Conservation (phyloP, 2,797 vertebrate species). For the Australoheros facetus region DNA sequence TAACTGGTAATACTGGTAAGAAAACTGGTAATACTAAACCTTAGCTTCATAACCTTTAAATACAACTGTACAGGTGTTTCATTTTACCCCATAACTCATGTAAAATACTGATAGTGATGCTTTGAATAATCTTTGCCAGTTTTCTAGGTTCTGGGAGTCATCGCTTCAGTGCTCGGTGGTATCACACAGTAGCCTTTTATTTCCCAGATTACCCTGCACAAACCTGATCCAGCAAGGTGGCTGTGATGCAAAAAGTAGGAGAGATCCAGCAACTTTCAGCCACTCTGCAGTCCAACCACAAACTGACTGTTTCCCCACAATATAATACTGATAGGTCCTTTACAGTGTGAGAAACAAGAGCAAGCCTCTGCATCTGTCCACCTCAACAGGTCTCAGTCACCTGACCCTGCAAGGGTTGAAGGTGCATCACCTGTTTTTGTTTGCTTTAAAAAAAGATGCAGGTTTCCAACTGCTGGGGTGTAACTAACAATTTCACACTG, state of each 20-base stretch:
- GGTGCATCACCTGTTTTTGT: too few relatives aligned
- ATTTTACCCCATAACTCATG: not conserved
- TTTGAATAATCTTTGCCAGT: not conserved
- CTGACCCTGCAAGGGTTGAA: too few relatives aligned
- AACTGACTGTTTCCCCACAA: not conserved
- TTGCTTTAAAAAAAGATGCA: too few relatives aligned
- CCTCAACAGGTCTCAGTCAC: too few relatives aligned
- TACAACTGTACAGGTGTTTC: not conserved
- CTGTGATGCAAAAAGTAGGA: not conserved
- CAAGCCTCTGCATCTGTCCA: too few relatives aligned
- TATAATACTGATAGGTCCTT: too few relatives aligned
- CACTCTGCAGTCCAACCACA: not conserved
- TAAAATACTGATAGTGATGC: not conserved
- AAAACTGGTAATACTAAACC: not conserved
- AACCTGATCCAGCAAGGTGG: not conserved
- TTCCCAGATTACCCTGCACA: not conserved
- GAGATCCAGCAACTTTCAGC: not conserved
- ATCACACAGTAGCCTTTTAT: not conserved
- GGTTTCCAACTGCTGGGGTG: too few relatives aligned
- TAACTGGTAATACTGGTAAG: rapidly evolving
- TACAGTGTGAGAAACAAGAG: too few relatives aligned
- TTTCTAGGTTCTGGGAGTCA: not conserved
- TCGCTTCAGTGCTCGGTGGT: not conserved
- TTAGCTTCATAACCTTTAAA: not conserved
- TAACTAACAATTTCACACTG: too few relatives aligned